Percentiles rank a stretch among this genome's conserved stretches.
These are phyloP conservation scores for Ammodytes dubius DNA, from an alignment of 2,113 vertebrate genomes.

Conservation along the genomic window DNA sequence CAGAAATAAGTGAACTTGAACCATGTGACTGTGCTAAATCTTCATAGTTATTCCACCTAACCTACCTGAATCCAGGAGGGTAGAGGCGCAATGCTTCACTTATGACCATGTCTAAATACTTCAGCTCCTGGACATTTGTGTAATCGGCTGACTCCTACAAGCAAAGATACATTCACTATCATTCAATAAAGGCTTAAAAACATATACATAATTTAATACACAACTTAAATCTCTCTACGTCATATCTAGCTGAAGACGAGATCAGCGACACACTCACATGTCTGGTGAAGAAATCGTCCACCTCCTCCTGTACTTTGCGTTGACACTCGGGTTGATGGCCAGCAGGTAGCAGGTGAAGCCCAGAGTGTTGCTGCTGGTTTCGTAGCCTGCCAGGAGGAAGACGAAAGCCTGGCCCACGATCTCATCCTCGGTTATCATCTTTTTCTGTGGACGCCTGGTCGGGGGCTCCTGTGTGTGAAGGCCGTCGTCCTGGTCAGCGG, in stretches of 20 bases:
- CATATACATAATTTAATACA: background rate
- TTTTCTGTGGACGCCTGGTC: conserved; percentile 61
- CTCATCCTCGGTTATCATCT: conserved; percentile 89
- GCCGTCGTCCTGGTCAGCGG: conserved; percentile 1
- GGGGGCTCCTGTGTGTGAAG: conserved; percentile 5
- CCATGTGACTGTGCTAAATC: too few species aligned
- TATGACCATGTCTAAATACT: conserved; percentile 96
- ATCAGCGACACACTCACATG: conserved; percentile 85
- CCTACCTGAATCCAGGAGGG: conserved; percentile 94
- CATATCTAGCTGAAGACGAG: accelerated
- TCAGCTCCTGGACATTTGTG: conserved; percentile 89
- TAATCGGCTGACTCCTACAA: conserved; percentile 87
- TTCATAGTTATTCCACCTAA: background rate
- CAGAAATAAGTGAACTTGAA: background rate
- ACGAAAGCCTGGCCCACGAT: conserved; percentile 92
- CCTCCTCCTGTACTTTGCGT: conserved; percentile 86
- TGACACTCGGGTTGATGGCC: conserved; percentile 90
- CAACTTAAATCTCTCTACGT: background rate
- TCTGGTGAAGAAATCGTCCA: conserved; percentile 88
- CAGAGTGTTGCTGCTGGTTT: conserved; percentile 91
- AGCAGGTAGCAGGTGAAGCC: conserved; percentile 92
- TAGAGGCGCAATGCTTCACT: conserved; percentile 92
- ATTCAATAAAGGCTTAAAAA: too few species aligned
- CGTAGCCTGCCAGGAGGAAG: conserved; percentile 93
- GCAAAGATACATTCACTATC: conserved; percentile 12